A percentile compares a stretch with the other conserved stretches of the same genome.
phyloP scores from a whole-genome alignment of 2,888 invertebrate species.

The Sympetrum striolatum region DNA sequence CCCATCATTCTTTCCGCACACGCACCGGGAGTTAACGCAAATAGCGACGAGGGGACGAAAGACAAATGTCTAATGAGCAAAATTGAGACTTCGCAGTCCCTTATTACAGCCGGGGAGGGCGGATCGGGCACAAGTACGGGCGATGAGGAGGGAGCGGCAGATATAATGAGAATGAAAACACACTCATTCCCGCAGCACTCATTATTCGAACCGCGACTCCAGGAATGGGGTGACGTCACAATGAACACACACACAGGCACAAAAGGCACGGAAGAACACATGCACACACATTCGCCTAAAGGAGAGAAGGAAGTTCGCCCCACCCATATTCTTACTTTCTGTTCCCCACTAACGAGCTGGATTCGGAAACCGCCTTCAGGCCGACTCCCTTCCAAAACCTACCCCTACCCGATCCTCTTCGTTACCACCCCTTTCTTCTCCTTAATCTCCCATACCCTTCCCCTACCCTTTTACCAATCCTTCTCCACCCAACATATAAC shows the following conservation, averaged over 20 bases:
- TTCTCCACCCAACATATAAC: no score
- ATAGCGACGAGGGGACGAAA: background rate
- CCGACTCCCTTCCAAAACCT: background rate
- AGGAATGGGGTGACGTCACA: conserved; percentile 42
- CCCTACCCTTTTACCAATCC: no score
- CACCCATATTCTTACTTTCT: background rate
- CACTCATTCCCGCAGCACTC: conserved; percentile 37
- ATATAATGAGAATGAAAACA: conserved; percentile 43
- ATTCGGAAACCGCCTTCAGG: conserved; percentile 31
- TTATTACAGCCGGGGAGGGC: background rate
- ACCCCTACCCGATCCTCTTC: background rate
- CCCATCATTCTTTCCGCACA: no score
- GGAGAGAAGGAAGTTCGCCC: background rate
- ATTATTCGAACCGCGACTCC: conserved; percentile 42
- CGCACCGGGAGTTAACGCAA: no score
- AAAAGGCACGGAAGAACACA: conserved; percentile 16
- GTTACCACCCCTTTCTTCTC: background rate
- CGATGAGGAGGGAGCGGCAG: background rate
- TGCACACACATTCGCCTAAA: background rate
- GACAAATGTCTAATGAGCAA: background rate
- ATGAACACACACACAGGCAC: conserved; percentile 16
- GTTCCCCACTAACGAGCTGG: conserved; percentile 41
- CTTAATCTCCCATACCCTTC: no score
- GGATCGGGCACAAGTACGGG: background rate
- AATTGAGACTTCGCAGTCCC: no score